phyloP scores from a whole-genome alignment of 37 sponge, comb jelly and placozoan species.

The Ianthella basta region DNA sequence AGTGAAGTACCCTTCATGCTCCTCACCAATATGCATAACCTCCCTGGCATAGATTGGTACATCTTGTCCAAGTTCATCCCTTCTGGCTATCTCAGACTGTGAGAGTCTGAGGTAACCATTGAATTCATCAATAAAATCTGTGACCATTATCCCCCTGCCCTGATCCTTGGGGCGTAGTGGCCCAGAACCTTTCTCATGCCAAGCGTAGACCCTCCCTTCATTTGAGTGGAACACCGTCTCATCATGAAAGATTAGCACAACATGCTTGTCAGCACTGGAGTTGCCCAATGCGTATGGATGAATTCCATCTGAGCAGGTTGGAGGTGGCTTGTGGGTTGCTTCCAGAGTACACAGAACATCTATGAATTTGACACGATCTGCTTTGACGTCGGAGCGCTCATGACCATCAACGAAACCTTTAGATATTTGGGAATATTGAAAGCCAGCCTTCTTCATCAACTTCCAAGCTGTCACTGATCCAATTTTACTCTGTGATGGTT shows the following conservation, averaged over 20 bases:
- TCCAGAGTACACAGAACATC: neutral
- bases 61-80: neutral
- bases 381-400: neutral
- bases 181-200: neutral
- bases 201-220: neutral
- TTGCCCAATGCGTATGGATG: neutral
- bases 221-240: conserved; percentile 2
- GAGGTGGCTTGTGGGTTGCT: neutral
- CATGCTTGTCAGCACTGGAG: neutral
- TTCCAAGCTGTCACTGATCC: neutral
- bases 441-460: neutral
- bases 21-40: neutral
- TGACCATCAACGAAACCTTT: conserved; percentile 14
- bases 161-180: neutral
- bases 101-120: neutral
- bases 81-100: neutral
- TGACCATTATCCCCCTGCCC: neutral
- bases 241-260: neutral
- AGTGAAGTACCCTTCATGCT: neutral
- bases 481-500: neutral
- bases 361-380: neutral
- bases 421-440: neutral
- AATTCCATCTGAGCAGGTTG: neutral
- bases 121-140: neutral
- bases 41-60: neutral